phyloP scores from a whole-genome alignment of 1,140 invertebrate species.

The Hypothenemus hampei region DNA sequence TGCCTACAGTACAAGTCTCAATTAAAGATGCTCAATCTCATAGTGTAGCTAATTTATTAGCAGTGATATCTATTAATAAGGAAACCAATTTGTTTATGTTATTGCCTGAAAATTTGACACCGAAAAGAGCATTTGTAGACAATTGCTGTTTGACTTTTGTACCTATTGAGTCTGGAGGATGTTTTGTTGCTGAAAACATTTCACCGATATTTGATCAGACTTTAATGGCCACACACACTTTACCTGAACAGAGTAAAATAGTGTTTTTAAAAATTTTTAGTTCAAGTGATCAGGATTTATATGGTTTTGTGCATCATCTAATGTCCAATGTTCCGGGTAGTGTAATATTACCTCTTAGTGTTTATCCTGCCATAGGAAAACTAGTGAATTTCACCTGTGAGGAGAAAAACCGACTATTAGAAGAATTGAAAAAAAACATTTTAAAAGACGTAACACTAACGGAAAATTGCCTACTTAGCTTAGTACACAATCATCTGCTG shows the following conservation, averaged over 20 bases:
- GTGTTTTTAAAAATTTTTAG: not conserved
- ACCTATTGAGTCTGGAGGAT: not conserved
- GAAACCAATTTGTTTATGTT: not conserved
- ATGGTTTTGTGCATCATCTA: not conserved
- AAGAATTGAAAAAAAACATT: not conserved
- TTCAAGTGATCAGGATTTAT: not conserved
- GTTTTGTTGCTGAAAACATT: not conserved
- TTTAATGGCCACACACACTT: not conserved
- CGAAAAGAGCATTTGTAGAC: not conserved
- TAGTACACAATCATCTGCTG: not conserved
- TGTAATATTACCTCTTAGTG: not conserved
- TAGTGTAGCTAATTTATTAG: not conserved
- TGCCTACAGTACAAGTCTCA: not conserved
- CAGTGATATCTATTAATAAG: not conserved
- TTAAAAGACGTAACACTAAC: not conserved
- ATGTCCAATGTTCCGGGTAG: not conserved
- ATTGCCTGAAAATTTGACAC: not conserved
- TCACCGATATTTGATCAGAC: not conserved
- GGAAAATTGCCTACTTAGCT: not conserved
- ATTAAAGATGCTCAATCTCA: not conserved
- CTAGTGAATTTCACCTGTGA: not conserved
- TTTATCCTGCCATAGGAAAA: not conserved
- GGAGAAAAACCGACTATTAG: not conserved
- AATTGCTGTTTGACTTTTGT: slow-evolving; percentile 5
- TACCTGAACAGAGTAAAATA: not conserved